Evolutionary conservation across 2,113 vertebrate genomes (phyloP).

Genomic region (Gnathonemus echidnorhynchus): DNA sequence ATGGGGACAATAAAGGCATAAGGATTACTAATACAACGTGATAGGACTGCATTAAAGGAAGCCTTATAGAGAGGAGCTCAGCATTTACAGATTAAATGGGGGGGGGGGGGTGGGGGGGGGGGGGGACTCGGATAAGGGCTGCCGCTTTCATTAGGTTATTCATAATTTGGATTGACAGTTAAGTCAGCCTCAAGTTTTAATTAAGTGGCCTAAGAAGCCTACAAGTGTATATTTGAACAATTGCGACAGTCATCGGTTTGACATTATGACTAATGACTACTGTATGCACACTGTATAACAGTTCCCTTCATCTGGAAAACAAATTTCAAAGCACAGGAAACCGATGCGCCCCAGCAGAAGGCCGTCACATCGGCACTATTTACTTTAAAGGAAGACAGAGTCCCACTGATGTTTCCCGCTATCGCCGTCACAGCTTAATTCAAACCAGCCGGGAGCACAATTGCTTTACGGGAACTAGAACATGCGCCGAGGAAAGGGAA

Average conservation of each 20-base stretch:
- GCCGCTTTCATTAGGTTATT: not conserved
- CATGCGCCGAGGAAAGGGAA: not conserved
- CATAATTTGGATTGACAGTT: not conserved
- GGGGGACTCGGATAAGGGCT: not conserved
- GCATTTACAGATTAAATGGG: constrained; percentile 44
- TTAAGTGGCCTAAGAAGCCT: no score
- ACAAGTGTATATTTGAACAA: not conserved
- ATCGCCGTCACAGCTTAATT: constrained; percentile 27
- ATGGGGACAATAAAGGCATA: not conserved
- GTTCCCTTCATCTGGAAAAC: constrained; percentile 30
- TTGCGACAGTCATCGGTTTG: not conserved
- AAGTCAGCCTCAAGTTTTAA: not conserved
- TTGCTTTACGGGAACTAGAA: not conserved
- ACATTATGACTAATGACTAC: not conserved
- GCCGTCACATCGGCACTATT: constrained; percentile 63
- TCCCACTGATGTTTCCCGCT: constrained; percentile 47
- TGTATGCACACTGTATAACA: not conserved
- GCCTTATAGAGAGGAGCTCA: constrained; percentile 10
- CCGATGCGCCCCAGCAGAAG: constrained; percentile 59
- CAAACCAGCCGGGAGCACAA: not conserved
- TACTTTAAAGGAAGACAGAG: constrained; percentile 55
- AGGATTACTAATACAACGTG: not conserved
- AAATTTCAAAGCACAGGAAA: constrained; percentile 71
- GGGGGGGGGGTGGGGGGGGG: constrained; percentile 38
- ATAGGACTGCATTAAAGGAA: not conserved